Evolutionary conservation across 2,888 invertebrate species (phyloP), one percentile per base, ranked within the genome.

Genomic region (Orthosia cruda): DNA sequence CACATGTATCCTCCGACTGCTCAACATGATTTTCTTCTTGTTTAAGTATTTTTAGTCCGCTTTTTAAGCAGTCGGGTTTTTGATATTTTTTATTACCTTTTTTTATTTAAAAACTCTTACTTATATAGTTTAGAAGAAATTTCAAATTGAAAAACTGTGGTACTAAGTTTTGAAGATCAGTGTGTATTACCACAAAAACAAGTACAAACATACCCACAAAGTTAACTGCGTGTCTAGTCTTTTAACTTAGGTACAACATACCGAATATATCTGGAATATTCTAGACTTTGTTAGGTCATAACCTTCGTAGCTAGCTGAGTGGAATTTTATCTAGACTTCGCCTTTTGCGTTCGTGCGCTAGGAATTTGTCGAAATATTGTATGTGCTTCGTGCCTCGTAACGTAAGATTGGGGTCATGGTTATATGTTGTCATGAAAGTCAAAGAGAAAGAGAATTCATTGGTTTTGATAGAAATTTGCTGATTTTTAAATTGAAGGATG

Each of bases 301-400:
- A 77, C 68, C 70, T 61, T 50, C 3, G 20, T 40, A 54, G 52
- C 32, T 23, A 75, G 71, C 71, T 59, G 54, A 23, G 18, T 58
- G 59, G 79, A 86, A 81, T 82, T 85, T 86, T 77, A 87, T 81
- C 71, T 75, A 74, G 73, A 45, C 61, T 68, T 69, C 52, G 71
- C 63, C 63, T 75, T 85, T 77, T 66, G 73, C 66, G 63, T 52
- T 55, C 62, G 18, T 71, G 66, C 23, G 49, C 23, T 57, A 4
- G 65, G 74, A 74, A 85, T 83, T 78, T 70, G 58, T 40, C 23
- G 62, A 77, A 71, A 73, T 49, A 13, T 59, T 57, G 11, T 57
- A 57, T 61, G 18, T 59, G 26, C 50, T 45, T 67, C 50, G 16
- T 16, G 12, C 52, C 15, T 49, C 26, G 32, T 54, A n/a, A 59